phyloP scores from a whole-genome alignment of 2,113 vertebrate genomes.

The Echinops telfairi region DNA sequence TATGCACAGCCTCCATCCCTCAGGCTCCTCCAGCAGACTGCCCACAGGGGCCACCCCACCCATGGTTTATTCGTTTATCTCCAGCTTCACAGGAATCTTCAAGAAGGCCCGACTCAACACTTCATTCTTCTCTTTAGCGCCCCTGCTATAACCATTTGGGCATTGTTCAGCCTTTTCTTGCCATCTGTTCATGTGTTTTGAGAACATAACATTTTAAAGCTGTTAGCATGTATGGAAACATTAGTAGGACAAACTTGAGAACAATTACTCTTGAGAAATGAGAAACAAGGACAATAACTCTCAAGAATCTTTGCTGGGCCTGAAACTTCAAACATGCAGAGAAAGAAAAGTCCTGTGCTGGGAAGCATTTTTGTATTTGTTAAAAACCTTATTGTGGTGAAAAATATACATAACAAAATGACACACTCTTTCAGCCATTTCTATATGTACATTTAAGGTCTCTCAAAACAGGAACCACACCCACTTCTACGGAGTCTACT shows the following conservation, averaged over 20 bases:
- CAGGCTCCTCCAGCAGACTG: too few species aligned
- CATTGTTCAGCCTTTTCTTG: constrained; percentile 39
- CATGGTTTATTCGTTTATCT: not conserved
- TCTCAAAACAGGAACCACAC: too few species aligned
- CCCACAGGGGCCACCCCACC: too few species aligned
- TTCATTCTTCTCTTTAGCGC: not conserved
- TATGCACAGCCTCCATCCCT: too few species aligned
- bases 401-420: not conserved
- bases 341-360: not conserved
- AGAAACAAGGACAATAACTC: not conserved
- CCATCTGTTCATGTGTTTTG: constrained; percentile 60
- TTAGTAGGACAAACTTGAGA: constrained; percentile 17
- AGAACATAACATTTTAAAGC: constrained; percentile 35
- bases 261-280: not conserved
- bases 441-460: not conserved
- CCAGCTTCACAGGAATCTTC: not conserved
- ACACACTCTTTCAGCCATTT: not conserved
- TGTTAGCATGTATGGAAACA: not conserved
- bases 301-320: not conserved
- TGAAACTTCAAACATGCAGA: not conserved
- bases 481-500: too few species aligned
- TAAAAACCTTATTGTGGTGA: not conserved
- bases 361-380: not conserved
- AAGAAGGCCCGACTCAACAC: not conserved
- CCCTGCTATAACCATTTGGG: not conserved